Percentiles rank a stretch among this genome's conserved stretches.
phyloP scores from a whole-genome alignment of 1,140 invertebrate species.

The Lepidotrigona ventralis region DNA sequence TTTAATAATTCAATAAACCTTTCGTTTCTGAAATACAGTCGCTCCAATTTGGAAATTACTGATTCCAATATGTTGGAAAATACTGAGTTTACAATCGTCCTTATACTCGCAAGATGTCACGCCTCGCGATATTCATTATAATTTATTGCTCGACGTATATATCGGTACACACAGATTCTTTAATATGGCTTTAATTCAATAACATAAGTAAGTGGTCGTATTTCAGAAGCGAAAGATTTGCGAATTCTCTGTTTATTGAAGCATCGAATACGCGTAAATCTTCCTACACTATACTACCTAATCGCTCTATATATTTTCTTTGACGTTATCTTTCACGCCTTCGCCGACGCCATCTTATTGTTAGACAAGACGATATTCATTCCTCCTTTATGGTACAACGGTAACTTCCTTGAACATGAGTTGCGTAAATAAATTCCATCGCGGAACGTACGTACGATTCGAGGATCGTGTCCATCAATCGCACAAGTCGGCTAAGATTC shows the following conservation, averaged over 20 bases:
- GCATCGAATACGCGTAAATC: background rate
- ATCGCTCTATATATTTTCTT: background rate
- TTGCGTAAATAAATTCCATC: slow-evolving; percentile 3
- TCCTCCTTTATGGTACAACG: background rate
- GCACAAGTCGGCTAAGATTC: background rate
- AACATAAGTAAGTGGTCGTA: background rate
- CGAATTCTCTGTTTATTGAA: background rate
- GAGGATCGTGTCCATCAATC: background rate
- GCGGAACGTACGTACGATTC: background rate
- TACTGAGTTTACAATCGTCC: background rate
- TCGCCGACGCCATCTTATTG: background rate
- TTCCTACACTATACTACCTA: background rate
- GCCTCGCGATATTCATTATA: background rate
- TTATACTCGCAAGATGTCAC: background rate
- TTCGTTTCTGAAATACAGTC: background rate
- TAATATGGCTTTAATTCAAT: background rate
- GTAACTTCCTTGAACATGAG: background rate
- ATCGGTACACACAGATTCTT: background rate
- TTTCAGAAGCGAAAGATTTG: background rate
- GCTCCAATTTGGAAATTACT: background rate
- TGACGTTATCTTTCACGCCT: background rate
- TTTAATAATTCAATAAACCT: background rate
- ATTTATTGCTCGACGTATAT: background rate
- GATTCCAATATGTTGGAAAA: background rate
- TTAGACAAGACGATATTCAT: background rate